Conservation (phyloP, 2,797 vertebrate species). For the Rhabdomys pumilio region DNA sequence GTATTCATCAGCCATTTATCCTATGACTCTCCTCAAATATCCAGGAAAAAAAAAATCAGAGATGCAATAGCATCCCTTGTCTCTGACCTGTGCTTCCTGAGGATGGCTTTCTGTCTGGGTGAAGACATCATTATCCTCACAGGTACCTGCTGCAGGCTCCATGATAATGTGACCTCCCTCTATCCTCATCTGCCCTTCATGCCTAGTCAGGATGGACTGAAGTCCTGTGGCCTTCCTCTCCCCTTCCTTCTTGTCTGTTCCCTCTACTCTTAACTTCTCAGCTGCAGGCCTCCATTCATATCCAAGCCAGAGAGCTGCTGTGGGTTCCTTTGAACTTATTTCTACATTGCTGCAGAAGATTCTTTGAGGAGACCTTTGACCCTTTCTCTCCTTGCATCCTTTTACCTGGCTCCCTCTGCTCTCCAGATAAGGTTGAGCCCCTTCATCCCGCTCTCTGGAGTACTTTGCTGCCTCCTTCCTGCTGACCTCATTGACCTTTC, state of each 20-base stretch:
- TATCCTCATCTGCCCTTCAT: background rate
- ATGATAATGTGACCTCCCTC: background rate
- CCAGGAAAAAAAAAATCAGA: background rate
- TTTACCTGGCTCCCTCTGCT: background rate
- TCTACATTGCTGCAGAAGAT: background rate
- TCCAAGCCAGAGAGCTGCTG: no score
- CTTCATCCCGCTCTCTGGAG: background rate
- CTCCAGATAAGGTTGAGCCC: background rate
- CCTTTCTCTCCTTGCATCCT: background rate
- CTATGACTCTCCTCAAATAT: background rate
- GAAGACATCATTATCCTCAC: background rate
- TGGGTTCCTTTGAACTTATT: background rate
- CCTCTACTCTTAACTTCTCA: background rate
- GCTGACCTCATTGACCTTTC: background rate
- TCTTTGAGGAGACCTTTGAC: background rate
- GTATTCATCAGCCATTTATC: background rate
- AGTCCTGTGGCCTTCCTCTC: background rate
- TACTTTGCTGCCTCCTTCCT: background rate
- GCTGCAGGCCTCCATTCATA: background rate
- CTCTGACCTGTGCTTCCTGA: background rate
- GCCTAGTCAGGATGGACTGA: background rate
- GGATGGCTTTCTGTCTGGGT: background rate
- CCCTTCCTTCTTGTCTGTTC: background rate
- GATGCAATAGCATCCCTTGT: background rate
- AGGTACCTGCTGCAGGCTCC: background rate